Base-by-base conservation (phyloP, 2,113 vertebrate genomes). In the Bubo scandiacus region DNA sequence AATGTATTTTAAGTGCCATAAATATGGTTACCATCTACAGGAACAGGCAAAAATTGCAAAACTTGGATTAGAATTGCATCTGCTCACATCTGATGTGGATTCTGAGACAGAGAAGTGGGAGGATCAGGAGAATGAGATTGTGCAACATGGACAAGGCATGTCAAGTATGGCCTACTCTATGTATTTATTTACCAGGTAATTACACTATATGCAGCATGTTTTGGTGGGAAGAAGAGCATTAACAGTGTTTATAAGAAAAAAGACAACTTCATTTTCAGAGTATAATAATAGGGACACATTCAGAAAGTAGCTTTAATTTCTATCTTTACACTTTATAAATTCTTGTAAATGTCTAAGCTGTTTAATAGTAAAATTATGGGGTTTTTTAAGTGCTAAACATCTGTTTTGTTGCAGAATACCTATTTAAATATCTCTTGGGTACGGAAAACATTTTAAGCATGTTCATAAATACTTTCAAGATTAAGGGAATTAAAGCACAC, bases 141-240 rank as follows among this genome's bases (percentile, higher is more conserved):
- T 99, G 63, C 98, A 98, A 3, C 98, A 98, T 55, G 99, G 98
- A 59, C 99, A 99, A 97, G 99, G 98, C 96, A 98, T 99, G 97
- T 99, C 99, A 97, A 99, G 99, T 75, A 98, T 99, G 99, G 99
- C 99, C 25, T 99, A 99, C 96, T 99, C 98, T 90, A 99, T 99
- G 94, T 99, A 99, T 96, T 98, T 99, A 95, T 99, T 99, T 96
- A 99, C 99, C 96, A 99, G 99, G 99, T 99, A 98, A 98, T 81
- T 79, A 67, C n/a, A 49, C 12, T 66, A 27, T 18, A 34, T 3
- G 1, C 8, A 19, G 23, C 25, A 20, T 11, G 38, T 72, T 72
- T 79, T 52, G 49, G 15, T 65, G 59, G 49, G 45, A 9, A 80
- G 36, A 86, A 18, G 5, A 65, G 38, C 16, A 68, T 47, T 87